These are phyloP conservation scores for Odontothrips loti DNA, from an alignment of 2,888 invertebrate genomes.

Conservation along the genomic window DNA sequence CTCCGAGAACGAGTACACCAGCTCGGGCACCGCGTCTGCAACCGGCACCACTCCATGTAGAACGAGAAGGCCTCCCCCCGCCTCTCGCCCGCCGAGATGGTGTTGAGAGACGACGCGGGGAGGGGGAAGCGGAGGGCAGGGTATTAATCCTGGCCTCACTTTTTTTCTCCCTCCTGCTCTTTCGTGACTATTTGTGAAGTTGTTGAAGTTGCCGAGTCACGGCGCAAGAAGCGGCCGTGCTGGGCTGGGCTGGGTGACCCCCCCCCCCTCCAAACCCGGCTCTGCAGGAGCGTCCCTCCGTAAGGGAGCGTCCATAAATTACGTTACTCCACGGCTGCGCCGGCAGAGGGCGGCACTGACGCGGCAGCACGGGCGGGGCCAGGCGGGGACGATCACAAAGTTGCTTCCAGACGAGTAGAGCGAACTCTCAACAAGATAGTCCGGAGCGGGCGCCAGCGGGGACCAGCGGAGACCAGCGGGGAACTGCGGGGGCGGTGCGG, in stretches of 20 bases:
- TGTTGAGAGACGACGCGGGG: background rate
- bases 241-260: background rate
- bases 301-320: no score
- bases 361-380: background rate
- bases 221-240: background rate
- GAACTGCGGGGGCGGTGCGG: no score
- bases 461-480: no score
- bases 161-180: background rate
- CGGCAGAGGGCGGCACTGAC: background rate
- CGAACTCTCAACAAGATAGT: background rate
- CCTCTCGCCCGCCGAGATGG: no score
- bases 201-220: background rate
- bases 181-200: slow-evolving; percentile 6
- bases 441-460: background rate
- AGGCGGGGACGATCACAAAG: background rate
- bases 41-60: slow-evolving; percentile 36
- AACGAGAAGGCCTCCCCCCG: no score
- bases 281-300: no score
- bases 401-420: background rate
- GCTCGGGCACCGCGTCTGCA: slow-evolving; percentile 80
- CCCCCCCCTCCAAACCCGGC: no score
- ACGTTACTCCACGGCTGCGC: background rate
- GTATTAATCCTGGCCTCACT: no score
- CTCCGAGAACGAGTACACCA: slow-evolving; percentile 87
- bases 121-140: background rate